Evolutionary conservation across 1,140 invertebrate genomes (phyloP).

Genomic region (Ceratosolen solmsi): DNA sequence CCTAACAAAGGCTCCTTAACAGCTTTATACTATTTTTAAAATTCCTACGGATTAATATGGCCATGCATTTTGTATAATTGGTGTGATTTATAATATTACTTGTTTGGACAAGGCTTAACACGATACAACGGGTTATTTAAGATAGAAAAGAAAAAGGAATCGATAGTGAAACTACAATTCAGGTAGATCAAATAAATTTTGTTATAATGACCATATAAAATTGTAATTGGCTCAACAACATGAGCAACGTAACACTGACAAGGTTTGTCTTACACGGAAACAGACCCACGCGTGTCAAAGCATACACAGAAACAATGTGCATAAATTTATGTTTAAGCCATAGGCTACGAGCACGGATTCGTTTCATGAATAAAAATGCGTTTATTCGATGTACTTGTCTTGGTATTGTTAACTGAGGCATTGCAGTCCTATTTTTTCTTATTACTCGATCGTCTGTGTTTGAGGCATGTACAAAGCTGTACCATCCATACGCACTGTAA

Average conservation of each 20-base stretch:
- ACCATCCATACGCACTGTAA: not conserved
- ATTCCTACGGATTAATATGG: no score
- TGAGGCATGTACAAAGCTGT: not conserved
- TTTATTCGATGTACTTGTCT: not conserved
- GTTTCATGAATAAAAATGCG: constrained; percentile 7
- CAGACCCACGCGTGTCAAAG: not conserved
- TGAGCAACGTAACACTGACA: not conserved
- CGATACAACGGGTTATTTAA: no score
- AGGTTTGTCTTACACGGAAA: constrained; percentile 1
- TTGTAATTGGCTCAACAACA: constrained; percentile 2
- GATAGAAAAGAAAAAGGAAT: no score
- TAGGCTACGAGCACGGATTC: not conserved
- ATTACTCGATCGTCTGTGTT: not conserved
- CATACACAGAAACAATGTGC: no score
- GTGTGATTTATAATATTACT: no score
- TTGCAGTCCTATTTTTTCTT: not conserved
- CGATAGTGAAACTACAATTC: no score
- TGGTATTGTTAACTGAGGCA: not conserved
- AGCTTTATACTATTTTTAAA: no score
- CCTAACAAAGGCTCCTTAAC: no score
- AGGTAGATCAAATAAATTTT: no score
- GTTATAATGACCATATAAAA: no score
- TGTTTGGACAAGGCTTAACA: no score
- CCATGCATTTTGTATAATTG: no score
- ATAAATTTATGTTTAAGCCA: not conserved